A percentile compares a stretch with the other conserved stretches of the same genome.
These are phyloP conservation scores for Clarias laeviceps DNA, from an alignment of 2,797 vertebrate species.

Conservation along the genomic window DNA sequence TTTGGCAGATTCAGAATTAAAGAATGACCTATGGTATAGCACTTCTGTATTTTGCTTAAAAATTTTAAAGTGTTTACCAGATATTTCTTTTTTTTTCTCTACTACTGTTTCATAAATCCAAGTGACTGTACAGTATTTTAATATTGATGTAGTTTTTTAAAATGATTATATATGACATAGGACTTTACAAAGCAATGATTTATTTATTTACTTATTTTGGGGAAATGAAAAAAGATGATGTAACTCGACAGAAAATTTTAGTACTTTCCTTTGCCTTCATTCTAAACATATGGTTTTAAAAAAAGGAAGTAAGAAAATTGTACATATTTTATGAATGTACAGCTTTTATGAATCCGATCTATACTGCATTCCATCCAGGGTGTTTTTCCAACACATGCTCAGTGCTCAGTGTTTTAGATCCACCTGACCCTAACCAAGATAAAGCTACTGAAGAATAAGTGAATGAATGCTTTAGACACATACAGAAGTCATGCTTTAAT, in stretches of 20 bases:
- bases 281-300: not conserved
- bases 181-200: conserved; percentile 20
- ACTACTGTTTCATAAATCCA: conserved; percentile 42
- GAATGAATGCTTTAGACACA: not conserved
- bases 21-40: not conserved
- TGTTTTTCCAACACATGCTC: not conserved
- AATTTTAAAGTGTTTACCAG: not conserved
- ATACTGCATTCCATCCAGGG: not conserved
- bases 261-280: conserved; percentile 22
- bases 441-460: not conserved
- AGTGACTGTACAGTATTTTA: not conserved
- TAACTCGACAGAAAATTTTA: conserved; percentile 3
- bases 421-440: not conserved
- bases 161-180: not conserved
- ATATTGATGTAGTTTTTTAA: not conserved
- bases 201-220: conserved; percentile 10
- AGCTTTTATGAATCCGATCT: not conserved
- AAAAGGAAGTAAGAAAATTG: conserved; percentile 1
- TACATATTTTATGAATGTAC: not conserved
- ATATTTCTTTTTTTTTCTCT: conserved; percentile 12
- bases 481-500: not conserved
- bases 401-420: not conserved
- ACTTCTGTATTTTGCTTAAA: not conserved
- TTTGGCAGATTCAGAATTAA: conserved; percentile 29
- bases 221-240: conserved; percentile 39